Evolutionary conservation across 1,140 invertebrate species (phyloP), one percentile per base, ranked within the genome.

Genomic region (Drosophila truncata): DNA sequence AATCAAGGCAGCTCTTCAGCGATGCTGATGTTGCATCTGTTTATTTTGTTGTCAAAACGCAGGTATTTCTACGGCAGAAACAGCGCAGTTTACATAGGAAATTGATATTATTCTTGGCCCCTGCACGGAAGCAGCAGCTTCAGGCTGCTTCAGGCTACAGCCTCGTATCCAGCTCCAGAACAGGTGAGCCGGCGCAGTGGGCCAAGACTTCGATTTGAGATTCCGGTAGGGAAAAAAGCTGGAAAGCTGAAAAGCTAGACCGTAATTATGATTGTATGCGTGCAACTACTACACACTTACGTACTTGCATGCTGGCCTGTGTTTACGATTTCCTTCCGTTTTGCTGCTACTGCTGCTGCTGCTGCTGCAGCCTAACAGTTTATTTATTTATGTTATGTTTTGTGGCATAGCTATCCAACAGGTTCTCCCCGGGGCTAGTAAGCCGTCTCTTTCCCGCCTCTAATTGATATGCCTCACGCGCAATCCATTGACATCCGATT

Each of bases 401-500:
- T 82, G 47, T 31, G 49, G 46, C 46, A 27, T n/a, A 27, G 71
- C 82, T 84, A 55, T 84, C 74, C 81, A 91, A 91, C 87, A 91
- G 87, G 88, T 91, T 91, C 88, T 63, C 50, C 54, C 60, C 62
- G 69, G 52, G 37, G 18, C 42, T 70, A 23, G 52, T 23, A 13
- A 16, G 18, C 31, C 20, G 13, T 66, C 41, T 41, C 61, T 52
- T 20, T 73, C 33, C 52, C 60, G 67, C 46, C 50, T 31, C 69
- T 84, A 90, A 91, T 90, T 91, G 88, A 91, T 91, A 88, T 90
- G 86, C 90, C 78, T 82, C 84, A 83, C 90, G 86, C 85, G 90
- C 80, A 73, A 60, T 85, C 77, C 86, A 84, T 91, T 92, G 83
- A 92, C 91, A 92, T 92, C 91, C 91, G 91, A 92, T 92, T 92